phyloP scores from a whole-genome alignment of 1,140 invertebrate genomes.

The Elymnias hypermnestra region DNA sequence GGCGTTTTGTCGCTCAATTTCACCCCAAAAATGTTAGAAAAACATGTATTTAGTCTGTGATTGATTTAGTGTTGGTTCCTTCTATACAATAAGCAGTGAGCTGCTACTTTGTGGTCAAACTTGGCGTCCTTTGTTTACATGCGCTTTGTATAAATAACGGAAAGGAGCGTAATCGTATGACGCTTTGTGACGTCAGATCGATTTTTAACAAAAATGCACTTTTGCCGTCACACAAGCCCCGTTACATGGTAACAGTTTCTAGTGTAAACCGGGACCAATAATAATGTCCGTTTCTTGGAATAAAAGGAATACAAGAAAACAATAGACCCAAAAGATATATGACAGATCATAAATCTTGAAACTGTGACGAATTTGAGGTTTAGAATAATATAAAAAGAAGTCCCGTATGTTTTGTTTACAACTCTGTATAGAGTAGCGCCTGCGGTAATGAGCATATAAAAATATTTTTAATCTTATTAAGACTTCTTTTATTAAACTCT shows the following conservation, averaged over 20 bases:
- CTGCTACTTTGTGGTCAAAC: constrained; percentile 61
- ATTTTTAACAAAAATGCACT: constrained; percentile 62
- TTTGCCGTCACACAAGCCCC: constrained; percentile 49
- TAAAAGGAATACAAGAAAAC: constrained; percentile 42
- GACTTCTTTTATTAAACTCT: neutral
- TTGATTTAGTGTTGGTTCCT: constrained; percentile 41
- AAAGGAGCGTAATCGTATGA: constrained; percentile 31
- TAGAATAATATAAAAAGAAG: constrained; percentile 21
- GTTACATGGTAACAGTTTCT: constrained; percentile 63
- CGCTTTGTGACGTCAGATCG: constrained; percentile 58
- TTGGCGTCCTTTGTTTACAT: constrained; percentile 43
- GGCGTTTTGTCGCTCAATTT: neutral
- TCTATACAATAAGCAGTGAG: constrained; percentile 40
- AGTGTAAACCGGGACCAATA: constrained; percentile 64
- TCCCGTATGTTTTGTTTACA: constrained; percentile 25
- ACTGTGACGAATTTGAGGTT: constrained; percentile 56
- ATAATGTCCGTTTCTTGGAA: constrained; percentile 48
- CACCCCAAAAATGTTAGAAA: neutral
- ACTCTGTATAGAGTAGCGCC: constrained; percentile 30
- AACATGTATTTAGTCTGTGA: constrained; percentile 13
- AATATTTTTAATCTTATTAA: constrained; percentile 6
- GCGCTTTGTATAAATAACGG: constrained; percentile 60
- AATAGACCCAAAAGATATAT: constrained; percentile 50
- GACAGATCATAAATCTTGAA: constrained; percentile 39
- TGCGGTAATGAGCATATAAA: constrained; percentile 30